Percentiles rank a stretch among this genome's conserved stretches.
These are phyloP conservation scores for Alcedo quadribrachys DNA, from an alignment of 2,797 vertebrate species.

Conservation along the genomic window DNA sequence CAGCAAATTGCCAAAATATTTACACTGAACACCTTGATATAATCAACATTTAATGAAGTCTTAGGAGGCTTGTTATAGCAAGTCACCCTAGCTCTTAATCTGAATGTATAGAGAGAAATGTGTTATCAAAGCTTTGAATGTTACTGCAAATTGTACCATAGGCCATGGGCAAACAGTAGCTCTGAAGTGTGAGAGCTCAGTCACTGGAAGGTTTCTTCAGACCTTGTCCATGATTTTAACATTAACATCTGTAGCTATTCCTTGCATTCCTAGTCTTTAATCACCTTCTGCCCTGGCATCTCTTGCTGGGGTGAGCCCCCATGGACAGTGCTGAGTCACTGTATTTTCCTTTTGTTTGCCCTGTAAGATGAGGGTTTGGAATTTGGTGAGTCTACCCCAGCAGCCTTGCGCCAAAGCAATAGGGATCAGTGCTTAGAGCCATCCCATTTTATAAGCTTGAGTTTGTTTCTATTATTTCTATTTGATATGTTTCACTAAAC, in stretches of 20 bases:
- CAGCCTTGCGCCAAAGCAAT: background rate
- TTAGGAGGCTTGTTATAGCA: background rate
- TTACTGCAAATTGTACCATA: background rate
- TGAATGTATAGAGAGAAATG: background rate
- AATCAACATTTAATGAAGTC: conserved; percentile 13
- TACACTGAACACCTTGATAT: background rate
- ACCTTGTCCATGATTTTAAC: background rate
- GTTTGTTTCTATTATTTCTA: background rate
- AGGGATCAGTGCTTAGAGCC: background rate
- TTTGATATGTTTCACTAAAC: background rate
- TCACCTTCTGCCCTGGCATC: background rate
- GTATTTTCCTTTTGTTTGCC: background rate
- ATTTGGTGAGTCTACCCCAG: background rate
- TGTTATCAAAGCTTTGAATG: background rate
- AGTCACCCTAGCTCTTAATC: background rate
- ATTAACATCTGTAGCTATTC: background rate
- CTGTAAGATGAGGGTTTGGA: background rate
- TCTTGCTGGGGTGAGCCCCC: background rate
- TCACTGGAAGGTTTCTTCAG: background rate
- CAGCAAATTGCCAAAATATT: conserved; percentile 57
- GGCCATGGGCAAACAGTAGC: background rate
- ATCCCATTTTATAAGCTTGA: background rate
- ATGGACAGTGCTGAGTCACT: background rate
- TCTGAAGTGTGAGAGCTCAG: background rate
- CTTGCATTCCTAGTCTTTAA: background rate